Base-by-base conservation (phyloP, 2,888 invertebrate genomes). In the Phalangium opilio region DNA sequence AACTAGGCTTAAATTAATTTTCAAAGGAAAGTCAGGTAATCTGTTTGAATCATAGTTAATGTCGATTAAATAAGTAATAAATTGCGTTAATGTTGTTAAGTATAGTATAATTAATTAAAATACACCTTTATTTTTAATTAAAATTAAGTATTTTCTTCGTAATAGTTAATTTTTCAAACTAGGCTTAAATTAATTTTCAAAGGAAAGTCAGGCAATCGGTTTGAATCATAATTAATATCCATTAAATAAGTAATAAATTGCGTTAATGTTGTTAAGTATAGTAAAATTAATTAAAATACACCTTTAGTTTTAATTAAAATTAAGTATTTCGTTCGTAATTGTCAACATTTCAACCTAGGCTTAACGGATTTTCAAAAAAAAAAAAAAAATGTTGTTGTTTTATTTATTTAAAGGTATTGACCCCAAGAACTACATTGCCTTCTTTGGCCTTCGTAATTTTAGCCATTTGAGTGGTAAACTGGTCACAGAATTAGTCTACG, bases 401-500 rank as follows among this genome's bases (percentile, higher is more conserved):
- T 12, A 10, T 27, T 43, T 19, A 12, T 21, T 27, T n/a, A 21
- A 32, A 48, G 50, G 50, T 18, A 38, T 39, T 27, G 79, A 89
- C 63, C 87, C 91, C 0, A 74, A 75, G 3, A 74, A 83, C 47
- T 95, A 90, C 65, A 82, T 95, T 49, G 78, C 84, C 4, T 91
- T 95, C 69, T 89, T 84, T 67, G 87, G 91, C 1, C 73, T 95
- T 4, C 74, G 93, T 39, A 83, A 78, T 1, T 27, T 27, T 8
- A 27, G 5, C 8, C 27, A 27, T 8, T 27, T 27, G 8, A 27
- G 27, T 27, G 27, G 27, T 27, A 27, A 27, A 2, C 38, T 72
- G 70, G 79, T 93, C 41, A 87, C 91, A 0, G 96, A 96, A 66
- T 71, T 96, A 8, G 80, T 98, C 48, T 98, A 98, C 67, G 91